Evolutionary conservation across 2,113 vertebrate species (phyloP).

Genomic region (Nothobranchius kuhntae): DNA sequence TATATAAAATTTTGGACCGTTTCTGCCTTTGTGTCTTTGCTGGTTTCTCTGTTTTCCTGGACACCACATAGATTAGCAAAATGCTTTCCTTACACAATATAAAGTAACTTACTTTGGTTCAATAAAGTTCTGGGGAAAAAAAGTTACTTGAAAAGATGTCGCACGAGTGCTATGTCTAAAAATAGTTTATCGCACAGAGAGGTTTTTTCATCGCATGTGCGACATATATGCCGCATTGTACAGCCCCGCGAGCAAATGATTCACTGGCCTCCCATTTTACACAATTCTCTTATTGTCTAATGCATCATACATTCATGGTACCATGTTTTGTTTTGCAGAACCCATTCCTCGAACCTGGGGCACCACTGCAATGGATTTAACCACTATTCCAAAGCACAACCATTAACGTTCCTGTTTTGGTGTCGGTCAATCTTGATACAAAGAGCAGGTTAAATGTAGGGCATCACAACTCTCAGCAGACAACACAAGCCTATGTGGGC

Average conservation of each 20-base stretch:
- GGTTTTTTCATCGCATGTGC: no score
- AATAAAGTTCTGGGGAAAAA: no score
- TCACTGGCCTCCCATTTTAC: not conserved
- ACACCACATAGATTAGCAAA: no score
- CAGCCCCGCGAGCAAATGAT: not conserved
- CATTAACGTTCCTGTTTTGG: slow-evolving; percentile 23
- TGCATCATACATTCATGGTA: slow-evolving; percentile 12
- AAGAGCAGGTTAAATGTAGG: slow-evolving; percentile 48
- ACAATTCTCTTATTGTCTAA: not conserved
- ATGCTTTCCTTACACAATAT: no score
- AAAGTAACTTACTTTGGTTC: no score
- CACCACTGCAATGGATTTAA: not conserved
- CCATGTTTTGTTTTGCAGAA: not conserved
- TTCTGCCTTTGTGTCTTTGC: no score
- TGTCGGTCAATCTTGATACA: slow-evolving; percentile 25
- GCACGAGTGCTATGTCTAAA: no score
- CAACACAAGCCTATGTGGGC: slow-evolving; percentile 49
- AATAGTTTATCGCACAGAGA: no score
- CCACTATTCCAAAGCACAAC: slow-evolving; percentile 18
- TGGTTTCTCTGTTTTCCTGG: no score
- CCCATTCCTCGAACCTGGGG: slow-evolving; percentile 23
- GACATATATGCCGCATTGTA: no score
- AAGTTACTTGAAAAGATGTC: no score
- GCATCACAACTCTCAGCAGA: slow-evolving; percentile 23
- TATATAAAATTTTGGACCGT: no score